phyloP scores from a whole-genome alignment of 2,113 vertebrate species.

The Noctilio leporinus region DNA sequence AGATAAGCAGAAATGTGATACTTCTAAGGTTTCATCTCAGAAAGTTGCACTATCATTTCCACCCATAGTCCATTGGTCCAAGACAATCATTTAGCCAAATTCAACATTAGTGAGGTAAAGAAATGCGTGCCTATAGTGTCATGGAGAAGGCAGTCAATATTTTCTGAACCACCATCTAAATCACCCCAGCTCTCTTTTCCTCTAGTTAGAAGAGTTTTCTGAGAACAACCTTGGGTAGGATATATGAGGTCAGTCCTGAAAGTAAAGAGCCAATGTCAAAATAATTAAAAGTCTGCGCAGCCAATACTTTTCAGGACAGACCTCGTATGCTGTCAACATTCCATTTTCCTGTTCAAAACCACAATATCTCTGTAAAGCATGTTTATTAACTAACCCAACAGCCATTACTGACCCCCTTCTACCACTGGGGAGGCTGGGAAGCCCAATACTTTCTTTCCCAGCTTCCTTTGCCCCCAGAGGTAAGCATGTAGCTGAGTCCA shows the following conservation, averaged over 20 bases:
- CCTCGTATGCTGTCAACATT: neutral
- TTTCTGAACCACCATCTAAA: neutral
- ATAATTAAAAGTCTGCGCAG: too few relatives aligned
- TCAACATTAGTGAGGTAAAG: neutral
- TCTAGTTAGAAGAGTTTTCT: constrained; percentile 10
- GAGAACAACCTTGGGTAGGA: neutral
- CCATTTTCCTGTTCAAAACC: neutral
- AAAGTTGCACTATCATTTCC: neutral
- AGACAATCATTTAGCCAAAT: neutral
- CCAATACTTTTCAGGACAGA: too few relatives aligned
- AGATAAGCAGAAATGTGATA: neutral
- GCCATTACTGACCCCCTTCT: neutral
- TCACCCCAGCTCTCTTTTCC: neutral
- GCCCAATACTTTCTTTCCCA: neutral
- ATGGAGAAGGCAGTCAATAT: neutral
- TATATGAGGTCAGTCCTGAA: too few relatives aligned
- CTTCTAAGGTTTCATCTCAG: neutral
- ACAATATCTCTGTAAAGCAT: neutral
- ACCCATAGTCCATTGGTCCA: neutral
- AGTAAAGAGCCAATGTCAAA: too few relatives aligned
- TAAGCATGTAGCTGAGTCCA: neutral
- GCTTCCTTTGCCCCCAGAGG: neutral
- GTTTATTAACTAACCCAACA: neutral
- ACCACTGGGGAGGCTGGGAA: neutral
- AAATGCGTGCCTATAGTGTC: neutral